phyloP scores from a whole-genome alignment of 2,797 vertebrate species.

The Euphonia xanthogaster region DNA sequence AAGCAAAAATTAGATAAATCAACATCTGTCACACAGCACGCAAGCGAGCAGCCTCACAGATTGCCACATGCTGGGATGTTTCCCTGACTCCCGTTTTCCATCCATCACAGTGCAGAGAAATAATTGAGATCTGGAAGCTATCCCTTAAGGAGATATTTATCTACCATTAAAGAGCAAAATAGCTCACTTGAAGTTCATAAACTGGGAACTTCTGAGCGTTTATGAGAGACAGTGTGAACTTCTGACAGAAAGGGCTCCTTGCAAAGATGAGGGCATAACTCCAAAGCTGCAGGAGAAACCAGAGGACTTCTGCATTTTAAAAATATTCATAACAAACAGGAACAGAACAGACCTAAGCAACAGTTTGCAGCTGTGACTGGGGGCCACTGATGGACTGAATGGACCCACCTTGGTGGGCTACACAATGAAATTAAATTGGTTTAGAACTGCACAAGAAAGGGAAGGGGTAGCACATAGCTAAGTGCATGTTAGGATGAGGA shows the following conservation, averaged over 20 bases:
- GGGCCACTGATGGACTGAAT: neutral
- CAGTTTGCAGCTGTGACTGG: neutral
- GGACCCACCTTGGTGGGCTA: neutral
- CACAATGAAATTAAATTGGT: neutral
- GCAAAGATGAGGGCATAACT: neutral
- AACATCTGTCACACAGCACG: neutral
- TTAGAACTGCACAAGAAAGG: neutral
- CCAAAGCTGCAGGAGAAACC: neutral
- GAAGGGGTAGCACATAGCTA: neutral
- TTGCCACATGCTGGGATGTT: neutral
- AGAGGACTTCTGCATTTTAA: slow-evolving; percentile 22
- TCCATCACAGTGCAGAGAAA: neutral
- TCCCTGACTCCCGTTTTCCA: neutral
- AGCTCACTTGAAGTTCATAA: neutral
- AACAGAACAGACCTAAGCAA: neutral
- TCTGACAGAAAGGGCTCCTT: neutral
- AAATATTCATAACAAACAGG: neutral
- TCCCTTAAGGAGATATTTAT: neutral
- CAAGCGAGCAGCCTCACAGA: neutral
- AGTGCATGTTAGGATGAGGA: neutral
- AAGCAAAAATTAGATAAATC: neutral
- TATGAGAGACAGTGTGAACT: neutral
- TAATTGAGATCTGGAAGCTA: neutral
- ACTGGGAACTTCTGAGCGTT: neutral
- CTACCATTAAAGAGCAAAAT: neutral